These are phyloP conservation scores for Pangasius djambal DNA, from an alignment of 2,797 vertebrate genomes.

Conservation along the genomic window DNA sequence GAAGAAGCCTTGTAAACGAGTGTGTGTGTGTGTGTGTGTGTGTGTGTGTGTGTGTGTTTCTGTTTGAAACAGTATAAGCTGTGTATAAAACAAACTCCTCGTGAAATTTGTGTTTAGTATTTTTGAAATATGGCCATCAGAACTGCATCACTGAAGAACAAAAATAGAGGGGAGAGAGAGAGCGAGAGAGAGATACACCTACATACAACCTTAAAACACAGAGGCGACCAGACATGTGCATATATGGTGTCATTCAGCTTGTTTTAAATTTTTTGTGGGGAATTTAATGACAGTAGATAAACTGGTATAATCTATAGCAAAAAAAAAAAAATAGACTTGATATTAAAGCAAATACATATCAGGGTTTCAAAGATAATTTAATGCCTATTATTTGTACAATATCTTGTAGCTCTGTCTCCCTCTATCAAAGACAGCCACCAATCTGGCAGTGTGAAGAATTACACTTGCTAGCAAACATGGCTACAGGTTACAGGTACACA, in stretches of 20 bases:
- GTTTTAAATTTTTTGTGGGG: background rate
- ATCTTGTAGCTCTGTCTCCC: background rate
- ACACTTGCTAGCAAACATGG: background rate
- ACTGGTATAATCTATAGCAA: background rate
- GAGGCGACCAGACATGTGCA: background rate
- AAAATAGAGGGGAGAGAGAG: background rate
- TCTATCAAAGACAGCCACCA: background rate
- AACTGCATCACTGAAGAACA: conserved; percentile 15
- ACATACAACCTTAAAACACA: background rate
- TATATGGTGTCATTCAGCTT: background rate
- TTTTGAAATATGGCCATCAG: conserved; percentile 11
- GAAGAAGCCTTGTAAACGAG: conserved; percentile 5
- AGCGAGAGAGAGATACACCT: background rate
- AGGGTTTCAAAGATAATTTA: background rate
- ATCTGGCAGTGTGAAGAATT: background rate
- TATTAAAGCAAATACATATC: background rate
- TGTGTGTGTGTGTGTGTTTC: background rate
- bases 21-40: background rate
- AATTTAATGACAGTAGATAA: background rate
- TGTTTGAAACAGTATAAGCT: background rate
- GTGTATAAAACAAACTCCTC: conserved; percentile 19
- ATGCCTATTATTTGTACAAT: background rate
- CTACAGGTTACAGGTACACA: background rate
- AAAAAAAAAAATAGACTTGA: background rate
- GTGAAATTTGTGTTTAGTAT: background rate